Evolutionary conservation across 1,140 invertebrate species (phyloP), one percentile per base, ranked within the genome.

Genomic region (Diuraphis noxia): DNA sequence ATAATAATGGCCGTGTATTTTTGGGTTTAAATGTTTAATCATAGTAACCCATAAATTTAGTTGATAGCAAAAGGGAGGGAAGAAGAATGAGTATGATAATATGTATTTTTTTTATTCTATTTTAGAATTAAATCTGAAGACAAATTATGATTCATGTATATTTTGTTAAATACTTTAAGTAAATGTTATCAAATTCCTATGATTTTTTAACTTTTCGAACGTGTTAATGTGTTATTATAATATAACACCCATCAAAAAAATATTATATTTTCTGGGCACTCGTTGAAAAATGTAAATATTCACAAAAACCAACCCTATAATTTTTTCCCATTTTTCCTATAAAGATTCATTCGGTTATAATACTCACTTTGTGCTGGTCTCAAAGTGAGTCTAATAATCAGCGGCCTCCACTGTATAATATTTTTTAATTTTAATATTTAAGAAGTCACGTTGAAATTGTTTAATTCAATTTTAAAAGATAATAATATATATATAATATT

Each of bases 1-100:
- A 86, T 86, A 86, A 86, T 86, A 86, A 86, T 36, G n/a, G 46
- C 43, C 21, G 30, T 52, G 34, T 86, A 49, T 86, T 86, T 86
- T 23, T 86, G 41, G 84, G 84, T 49, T 49, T 49, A 49, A 13
- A 86, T 86, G 49, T 86, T 86, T 86, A 86, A 86, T 86, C 46
- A 86, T 38, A 52, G 46, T 52, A 36, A 25, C 85, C n/a, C 85
- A 86, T 86, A 86, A 86, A 86, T 86, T 52, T 38, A 86, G 49
- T 86, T 86, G 34, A 38, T 52, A 85, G 84, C 43, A 21, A 21
- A 46, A 46, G 8, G 19, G n/a, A 85, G n/a, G 1, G 30, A 30
- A n/a, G 30, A 34, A 86, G 19, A 84, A 49, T 36, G 34, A 46
- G 36, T 52, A 36, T 34, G 23, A 36, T 43, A 49, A 49, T n/a